Evolutionary conservation across 2,888 invertebrate species (phyloP), one percentile per base, ranked within the genome.

Genomic region (Pediacus dermestoides): DNA sequence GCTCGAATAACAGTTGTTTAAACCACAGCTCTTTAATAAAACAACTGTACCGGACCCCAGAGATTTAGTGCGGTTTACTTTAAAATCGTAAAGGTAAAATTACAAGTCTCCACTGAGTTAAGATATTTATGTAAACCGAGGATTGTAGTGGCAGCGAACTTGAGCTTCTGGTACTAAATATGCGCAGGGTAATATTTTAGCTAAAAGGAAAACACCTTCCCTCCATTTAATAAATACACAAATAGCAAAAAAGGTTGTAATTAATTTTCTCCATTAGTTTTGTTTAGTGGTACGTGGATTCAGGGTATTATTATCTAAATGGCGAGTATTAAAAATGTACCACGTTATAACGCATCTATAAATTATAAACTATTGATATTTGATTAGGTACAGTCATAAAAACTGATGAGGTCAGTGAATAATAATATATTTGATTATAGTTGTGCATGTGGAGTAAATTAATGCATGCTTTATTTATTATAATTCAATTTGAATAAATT

Each of bases 31-130:
- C 42, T 33, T 38, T 38, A 44, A 44, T 44, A 44, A 44, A 35
- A 37, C 40, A 39, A 46, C 49, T 50, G 45, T 50, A 28, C 52
- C 54, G 45, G 50, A 50, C 64, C 52, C 53, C 35, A 45, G 61
- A 63, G 64, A 61, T 61, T 63, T 64, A 63, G 53, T 55, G 60
- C 58, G 65, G 66, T 66, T 64, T 63, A 63, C 64, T 63, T 66
- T 66, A 59, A 63, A 67, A 66, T 66, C 64, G 63, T 66, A 63
- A 66, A 64, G 64, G 66, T 64, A 56, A 61, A 67, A 68, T 68
- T 66, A 66, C 65, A 64, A 63, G 63, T 62, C 63, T 64, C 63
- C 51, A 47, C 58, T 55, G 61, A 61, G 62, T 58, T 62, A 62
- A 62, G 64, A 66, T 64, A 66, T 67, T 67, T 67, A 67, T 66